phyloP scores from a whole-genome alignment of 2,797 vertebrate genomes.

The Typhlichthys eigenmanni region DNA sequence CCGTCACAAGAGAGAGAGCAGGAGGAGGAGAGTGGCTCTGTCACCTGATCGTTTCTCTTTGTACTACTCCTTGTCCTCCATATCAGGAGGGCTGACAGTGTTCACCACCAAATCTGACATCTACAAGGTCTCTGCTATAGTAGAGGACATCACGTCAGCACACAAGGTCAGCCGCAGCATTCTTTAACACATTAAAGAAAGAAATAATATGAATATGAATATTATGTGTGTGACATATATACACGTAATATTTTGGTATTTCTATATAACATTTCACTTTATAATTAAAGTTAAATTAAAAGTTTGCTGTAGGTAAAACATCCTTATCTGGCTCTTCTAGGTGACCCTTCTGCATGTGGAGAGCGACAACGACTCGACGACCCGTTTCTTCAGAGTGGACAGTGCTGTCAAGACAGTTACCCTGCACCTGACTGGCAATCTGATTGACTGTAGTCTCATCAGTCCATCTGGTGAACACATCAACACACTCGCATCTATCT shows the following conservation, averaged over 20 bases:
- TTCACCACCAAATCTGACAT: slow-evolving; percentile 86
- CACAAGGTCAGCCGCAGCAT: slow-evolving; percentile 63
- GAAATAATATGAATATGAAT: no score
- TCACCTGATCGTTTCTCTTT: slow-evolving; percentile 81
- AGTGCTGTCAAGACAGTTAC: slow-evolving; percentile 72
- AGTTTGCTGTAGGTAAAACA: no score
- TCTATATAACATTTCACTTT: no score
- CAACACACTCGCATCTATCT: neutral
- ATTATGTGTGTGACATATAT: no score
- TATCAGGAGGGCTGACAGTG: slow-evolving; percentile 86
- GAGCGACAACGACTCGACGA: slow-evolving; percentile 40
- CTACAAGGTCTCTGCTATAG: slow-evolving; percentile 74
- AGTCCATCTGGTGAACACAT: slow-evolving; percentile 73
- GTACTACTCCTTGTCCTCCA: slow-evolving; percentile 78
- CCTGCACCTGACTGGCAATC: slow-evolving; percentile 74
- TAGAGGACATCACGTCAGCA: slow-evolving; percentile 77
- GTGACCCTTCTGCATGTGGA: slow-evolving; percentile 83
- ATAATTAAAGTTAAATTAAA: no score
- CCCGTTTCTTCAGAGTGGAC: slow-evolving; percentile 81
- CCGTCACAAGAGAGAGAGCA: slow-evolving; percentile 31
- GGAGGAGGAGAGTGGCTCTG: slow-evolving; percentile 58
- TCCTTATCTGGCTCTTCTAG: slow-evolving; percentile 52
- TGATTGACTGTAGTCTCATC: slow-evolving; percentile 71
- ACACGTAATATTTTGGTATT: no score
- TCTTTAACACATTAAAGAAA: no score